Conservation (phyloP, 2,113 vertebrate genomes). For the Pungitius pungitius region DNA sequence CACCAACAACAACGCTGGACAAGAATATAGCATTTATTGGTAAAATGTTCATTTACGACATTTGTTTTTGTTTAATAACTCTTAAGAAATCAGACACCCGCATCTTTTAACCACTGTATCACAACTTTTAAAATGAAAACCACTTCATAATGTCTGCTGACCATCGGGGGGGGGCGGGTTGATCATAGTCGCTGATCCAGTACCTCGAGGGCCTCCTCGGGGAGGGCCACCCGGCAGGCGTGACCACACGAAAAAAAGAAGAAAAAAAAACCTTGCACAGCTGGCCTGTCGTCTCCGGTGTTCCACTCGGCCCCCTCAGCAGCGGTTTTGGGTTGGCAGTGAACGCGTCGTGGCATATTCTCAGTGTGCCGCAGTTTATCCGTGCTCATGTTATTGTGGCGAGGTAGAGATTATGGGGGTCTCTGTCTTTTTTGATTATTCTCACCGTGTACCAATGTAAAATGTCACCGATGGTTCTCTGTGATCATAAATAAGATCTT, state of each 20-base stretch:
- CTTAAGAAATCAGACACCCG: no score
- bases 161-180: no score
- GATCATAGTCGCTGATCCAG: constrained; percentile 77
- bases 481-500: constrained; percentile 14
- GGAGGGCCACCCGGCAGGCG: constrained; percentile 66
- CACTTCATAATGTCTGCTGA: no score
- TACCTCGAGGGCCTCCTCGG: constrained; percentile 49
- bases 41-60: not conserved
- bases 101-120: no score
- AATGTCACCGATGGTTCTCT: constrained; percentile 15
- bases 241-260: constrained; percentile 62
- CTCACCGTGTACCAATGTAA: constrained; percentile 2
- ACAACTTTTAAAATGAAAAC: no score
- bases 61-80: no score
- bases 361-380: constrained; percentile 40
- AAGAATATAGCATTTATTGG: not conserved
- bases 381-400: constrained; percentile 52
- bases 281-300: constrained; percentile 17
- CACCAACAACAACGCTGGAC: not conserved
- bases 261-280: constrained; percentile 49
- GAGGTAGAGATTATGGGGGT: constrained; percentile 23
- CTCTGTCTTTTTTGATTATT: constrained; percentile 10
- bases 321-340: constrained; percentile 35
- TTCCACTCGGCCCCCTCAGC: not conserved
- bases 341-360: constrained; percentile 45